Conservation (phyloP, 1,140 invertebrate species). For the Centruroides sculpturatus region DNA sequence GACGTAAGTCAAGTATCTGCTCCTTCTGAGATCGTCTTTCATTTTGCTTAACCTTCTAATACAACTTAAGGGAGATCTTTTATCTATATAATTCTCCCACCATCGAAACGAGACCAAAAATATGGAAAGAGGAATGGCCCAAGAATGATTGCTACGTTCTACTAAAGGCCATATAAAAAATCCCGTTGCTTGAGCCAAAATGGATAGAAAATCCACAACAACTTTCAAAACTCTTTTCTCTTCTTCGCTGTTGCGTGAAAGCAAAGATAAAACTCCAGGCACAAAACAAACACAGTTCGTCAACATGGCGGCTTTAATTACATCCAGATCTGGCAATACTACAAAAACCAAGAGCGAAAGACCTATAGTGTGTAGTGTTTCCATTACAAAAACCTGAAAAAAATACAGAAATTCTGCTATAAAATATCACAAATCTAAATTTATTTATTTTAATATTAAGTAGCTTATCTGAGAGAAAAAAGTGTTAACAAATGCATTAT, state of each 20-base stretch:
- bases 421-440: background rate
- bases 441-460: background rate
- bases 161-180: conserved; percentile 67
- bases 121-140: conserved; percentile 31
- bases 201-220: conserved; percentile 24
- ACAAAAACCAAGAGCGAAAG: conserved; percentile 29
- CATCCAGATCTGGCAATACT: conserved; percentile 31
- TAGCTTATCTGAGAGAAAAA: no score
- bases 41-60: conserved; percentile 62
- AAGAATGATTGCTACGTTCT: conserved; percentile 16
- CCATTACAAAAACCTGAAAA: conserved; percentile 24
- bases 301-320: conserved; percentile 27
- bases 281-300: conserved; percentile 28
- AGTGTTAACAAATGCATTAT: no score
- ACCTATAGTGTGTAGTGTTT: conserved; percentile 30
- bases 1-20: conserved; percentile 48
- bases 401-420: background rate
- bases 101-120: conserved; percentile 35
- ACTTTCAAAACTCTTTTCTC: conserved; percentile 15
- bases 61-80: conserved; percentile 35
- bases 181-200: conserved; percentile 51
- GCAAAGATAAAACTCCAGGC: conserved; percentile 24
- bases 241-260: conserved; percentile 17
- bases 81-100: conserved; percentile 38
- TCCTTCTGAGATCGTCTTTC: conserved; percentile 56